phyloP scores from a whole-genome alignment of 2,113 vertebrate species.

The Turnix velox region DNA sequence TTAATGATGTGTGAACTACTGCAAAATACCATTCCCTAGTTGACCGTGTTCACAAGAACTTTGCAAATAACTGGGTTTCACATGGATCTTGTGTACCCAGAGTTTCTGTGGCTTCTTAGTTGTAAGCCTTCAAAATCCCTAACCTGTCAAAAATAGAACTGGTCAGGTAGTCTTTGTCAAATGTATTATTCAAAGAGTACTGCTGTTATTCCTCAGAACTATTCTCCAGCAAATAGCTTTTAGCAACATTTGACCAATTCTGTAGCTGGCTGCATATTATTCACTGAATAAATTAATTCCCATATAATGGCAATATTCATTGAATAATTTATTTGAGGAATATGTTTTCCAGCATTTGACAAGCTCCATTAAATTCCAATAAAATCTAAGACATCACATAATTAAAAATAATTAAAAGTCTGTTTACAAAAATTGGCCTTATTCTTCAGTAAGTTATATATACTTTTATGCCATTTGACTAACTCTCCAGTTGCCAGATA shows the following conservation, averaged over 20 bases:
- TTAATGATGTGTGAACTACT: neutral
- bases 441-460: neutral
- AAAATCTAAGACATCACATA: neutral
- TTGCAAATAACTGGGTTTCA: neutral
- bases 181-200: neutral
- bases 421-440: constrained; percentile 18
- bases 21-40: neutral
- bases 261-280: neutral
- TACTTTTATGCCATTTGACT: constrained; percentile 4
- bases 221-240: neutral
- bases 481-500: neutral
- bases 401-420: constrained; percentile 17
- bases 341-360: constrained; percentile 20
- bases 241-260: constrained; percentile 9
- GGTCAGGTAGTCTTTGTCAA: neutral
- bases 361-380: constrained; percentile 6
- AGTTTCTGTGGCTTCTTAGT: neutral
- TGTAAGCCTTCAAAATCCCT: neutral
- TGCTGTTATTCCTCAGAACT: constrained; percentile 7
- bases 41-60: neutral
- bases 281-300: constrained; percentile 24
- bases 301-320: neutral
- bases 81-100: neutral
- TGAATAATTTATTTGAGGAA: constrained; percentile 43
- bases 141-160: constrained; percentile 5